Evolutionary conservation across 2,113 vertebrate genomes (phyloP), one percentile per base, ranked within the genome.

Genomic region (Hemibagrus wyckioides): DNA sequence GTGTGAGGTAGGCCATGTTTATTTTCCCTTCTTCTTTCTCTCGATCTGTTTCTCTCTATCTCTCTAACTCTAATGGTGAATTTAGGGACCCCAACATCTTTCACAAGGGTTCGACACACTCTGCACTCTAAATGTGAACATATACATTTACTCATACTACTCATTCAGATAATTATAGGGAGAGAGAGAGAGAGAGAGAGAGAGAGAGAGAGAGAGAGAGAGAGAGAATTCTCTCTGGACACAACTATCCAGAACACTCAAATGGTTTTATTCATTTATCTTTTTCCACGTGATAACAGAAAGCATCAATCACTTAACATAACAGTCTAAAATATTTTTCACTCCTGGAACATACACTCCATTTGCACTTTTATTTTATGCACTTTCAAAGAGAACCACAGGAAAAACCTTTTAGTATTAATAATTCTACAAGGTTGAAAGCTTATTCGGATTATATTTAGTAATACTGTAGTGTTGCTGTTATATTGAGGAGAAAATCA

Each of bases 31-130:
- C 19, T 44, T 41, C 39, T 44, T 48, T 48, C 44, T 15, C n/a
- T 67, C 65, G 6, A 4, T 41, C 36, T 41, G 15, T 7, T 6
- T 75, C 39, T 44, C 39, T 15, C 23, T 44, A 25, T 33, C 59
- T 30, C 63, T 69, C 85, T 85, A 85, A 89, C 91, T 95, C 92
- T 95, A 95, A 94, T 93, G 92, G 93, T 90, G 92, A 92, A 94
- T 91, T 92, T 76, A 90, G 93, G 94, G 93, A 95, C 90, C 71
- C 41, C 30, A 86, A 89, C 88, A 88, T 85, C 84, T 93, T 94
- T 93, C 93, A 81, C 8, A 92, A 93, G 94, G 93, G 61, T 89
- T 85, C 85, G 77, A 57, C 6, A 82, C 56, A 63, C 61, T 75
- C 17, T 30, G 36, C 1, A 19, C 30, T 69, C 15, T 36, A 76